Evolutionary conservation across 2,888 invertebrate species (phyloP), one percentile per base, ranked within the genome.

Genomic region (Acanthacorydalis orientalis): DNA sequence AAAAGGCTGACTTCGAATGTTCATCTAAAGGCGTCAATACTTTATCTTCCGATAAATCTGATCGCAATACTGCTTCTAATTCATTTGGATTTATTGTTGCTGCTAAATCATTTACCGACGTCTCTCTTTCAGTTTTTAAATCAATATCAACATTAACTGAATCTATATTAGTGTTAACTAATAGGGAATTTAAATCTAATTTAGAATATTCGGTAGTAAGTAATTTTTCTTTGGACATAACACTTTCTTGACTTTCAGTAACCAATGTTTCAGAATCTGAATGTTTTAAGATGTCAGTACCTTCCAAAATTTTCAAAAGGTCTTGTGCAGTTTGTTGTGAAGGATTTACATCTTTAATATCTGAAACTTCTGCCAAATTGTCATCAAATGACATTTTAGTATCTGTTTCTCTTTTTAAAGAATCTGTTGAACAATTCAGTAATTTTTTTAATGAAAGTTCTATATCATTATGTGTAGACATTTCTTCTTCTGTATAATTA

Each of bases 171-270:
- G 8, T 31, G 4, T 23, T 23, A 15, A 23, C 15, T 42, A 62
- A 59, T 41, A 61, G 48, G 7, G 59, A 49, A 47, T 59, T 58
- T 14, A 59, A 49, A 48, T 59, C 59, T 8, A 59, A 49, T 51
- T 56, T 53, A 10, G 53, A 53, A 42, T 51, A 53, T 31, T 53
- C 53, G 8, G 47, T 7, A 14, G 52, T 44, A 14, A 31, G 6
- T 43, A 35, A 10, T 35, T 37, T n/a, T 44, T 56, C 55, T 8
- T 51, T 54, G 7, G 37, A 37, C 23, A 23, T 23, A 23, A 4
- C 23, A 23, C 23, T 23, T 23, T 23, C 23, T 6, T 23, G 23
- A 23, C 23, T 23, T 23, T 23, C 23, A 23, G 23, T 23, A 23
- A 23, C 23, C 6, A 23, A 23, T 4, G 23, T 23, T 23, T 23